Base-by-base conservation (phyloP, 2,113 vertebrate genomes). In the Bujurquina vittata region DNA sequence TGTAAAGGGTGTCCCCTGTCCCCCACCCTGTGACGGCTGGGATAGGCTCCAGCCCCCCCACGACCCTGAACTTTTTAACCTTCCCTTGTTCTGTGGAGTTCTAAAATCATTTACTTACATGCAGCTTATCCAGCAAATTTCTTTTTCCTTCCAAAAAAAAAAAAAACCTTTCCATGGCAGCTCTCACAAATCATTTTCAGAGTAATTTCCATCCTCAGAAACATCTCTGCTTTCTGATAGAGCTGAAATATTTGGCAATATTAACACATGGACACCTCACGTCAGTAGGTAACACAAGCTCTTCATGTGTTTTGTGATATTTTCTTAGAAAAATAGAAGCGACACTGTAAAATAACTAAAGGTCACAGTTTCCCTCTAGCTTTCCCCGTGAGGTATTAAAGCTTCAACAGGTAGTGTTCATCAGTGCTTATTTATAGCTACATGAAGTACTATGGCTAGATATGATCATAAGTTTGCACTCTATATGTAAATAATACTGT, bases 301-400 rank as follows among this genome's bases (percentile, higher is more conserved):
- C 22, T 60, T 33, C 7, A 23, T 12, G 7, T 73, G 69, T 77
- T 86, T 61, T 56, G 37, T 77, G 40, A 40, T 58, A 61, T 76
- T 79, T 75, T 83, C 79, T 78, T 75, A 77, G 75, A 86, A 88
- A 88, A 89, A 94, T 90, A 91, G 73, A 88, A 69, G 75, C 84
- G 86, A 81, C 74, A 40, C 73, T 83, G 52, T 75, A 61, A 35
- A 81, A 62, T 59, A 75, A 55, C 69, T 82, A 54, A 20, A 61
- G 65, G 43, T 85, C 62, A 76, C 67, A 65, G 62, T 83, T 84
- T 77, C 54, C 56, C 79, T 77, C 37, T 22, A 12, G 75, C 62
- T 57, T 83, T 82, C 65, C 72, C 75, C 35, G 23, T 84, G 86
- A 90, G 88, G 78, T 92, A 85, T 85, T 37, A 58, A 85, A 89